Evolutionary conservation across 2,113 vertebrate species (phyloP).

Genomic region (Paramisgurnus dabryanus): DNA sequence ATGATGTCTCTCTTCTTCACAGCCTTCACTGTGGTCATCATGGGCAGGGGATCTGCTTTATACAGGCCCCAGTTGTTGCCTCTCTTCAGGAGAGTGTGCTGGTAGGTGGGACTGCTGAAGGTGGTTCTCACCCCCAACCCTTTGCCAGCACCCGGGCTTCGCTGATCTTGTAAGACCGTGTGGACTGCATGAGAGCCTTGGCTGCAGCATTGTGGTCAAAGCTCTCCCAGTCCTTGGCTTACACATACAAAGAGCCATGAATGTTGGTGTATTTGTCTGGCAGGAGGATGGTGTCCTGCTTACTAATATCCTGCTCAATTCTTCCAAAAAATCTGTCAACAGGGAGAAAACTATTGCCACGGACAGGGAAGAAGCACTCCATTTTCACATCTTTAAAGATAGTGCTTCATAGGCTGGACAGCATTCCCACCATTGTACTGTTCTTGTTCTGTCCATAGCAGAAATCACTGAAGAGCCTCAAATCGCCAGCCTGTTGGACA

Average conservation of each 20-base stretch:
- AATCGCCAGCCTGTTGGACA: slow-evolving; percentile 1
- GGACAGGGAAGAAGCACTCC: too few relatives aligned
- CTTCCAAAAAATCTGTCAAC: slow-evolving; percentile 2
- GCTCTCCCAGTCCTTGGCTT: too few relatives aligned
- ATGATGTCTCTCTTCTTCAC: slow-evolving; percentile 1
- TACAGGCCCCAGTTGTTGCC: too few relatives aligned
- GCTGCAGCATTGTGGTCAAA: too few relatives aligned
- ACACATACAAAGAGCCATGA: neutral
- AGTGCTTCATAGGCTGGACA: neutral
- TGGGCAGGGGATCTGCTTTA: neutral
- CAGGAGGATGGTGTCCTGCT: neutral
- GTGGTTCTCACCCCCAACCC: neutral
- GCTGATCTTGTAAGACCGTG: neutral
- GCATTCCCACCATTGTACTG: slow-evolving; percentile 1
- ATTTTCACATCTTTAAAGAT: neutral
- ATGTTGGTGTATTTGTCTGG: slow-evolving; percentile 1
- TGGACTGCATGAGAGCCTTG: neutral
- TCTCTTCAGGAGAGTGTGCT: too few relatives aligned
- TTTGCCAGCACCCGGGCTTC: neutral
- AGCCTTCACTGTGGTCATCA: slow-evolving; percentile 4
- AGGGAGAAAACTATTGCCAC: neutral
- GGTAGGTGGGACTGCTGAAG: too few relatives aligned
- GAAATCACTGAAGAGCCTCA: neutral
- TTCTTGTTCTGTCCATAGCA: slow-evolving; percentile 1
- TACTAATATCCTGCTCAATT: slow-evolving; percentile 3